phyloP scores from a whole-genome alignment of 2,888 invertebrate species.

The Sphecodes monilicornis region DNA sequence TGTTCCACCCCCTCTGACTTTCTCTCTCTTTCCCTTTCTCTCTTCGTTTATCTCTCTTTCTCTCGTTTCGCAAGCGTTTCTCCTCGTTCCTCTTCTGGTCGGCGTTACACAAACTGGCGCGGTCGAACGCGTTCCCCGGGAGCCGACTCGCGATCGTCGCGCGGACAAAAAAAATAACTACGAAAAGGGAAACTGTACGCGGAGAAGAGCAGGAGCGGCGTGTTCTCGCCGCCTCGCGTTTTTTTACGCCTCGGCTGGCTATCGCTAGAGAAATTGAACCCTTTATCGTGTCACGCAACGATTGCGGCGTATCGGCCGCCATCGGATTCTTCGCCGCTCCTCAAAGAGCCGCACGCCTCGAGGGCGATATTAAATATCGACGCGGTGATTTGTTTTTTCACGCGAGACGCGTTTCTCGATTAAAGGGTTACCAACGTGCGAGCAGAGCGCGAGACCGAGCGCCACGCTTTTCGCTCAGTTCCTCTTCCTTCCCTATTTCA shows the following conservation, averaged over 20 bases:
- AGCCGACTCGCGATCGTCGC: slow-evolving; percentile 38
- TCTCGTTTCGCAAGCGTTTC: neutral
- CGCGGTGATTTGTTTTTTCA: slow-evolving; percentile 25
- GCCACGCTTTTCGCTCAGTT: neutral
- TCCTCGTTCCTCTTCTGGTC: neutral
- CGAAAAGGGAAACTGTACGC: slow-evolving; percentile 33
- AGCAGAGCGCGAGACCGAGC: slow-evolving; percentile 15
- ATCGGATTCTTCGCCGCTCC: slow-evolving; percentile 43
- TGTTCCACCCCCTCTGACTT: slow-evolving; percentile 36
- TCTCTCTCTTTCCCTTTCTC: slow-evolving; percentile 37
- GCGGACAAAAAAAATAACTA: slow-evolving; percentile 29
- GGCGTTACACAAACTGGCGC: slow-evolving; percentile 56
- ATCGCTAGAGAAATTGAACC: slow-evolving; percentile 52
- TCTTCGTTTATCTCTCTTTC: slow-evolving; percentile 19
- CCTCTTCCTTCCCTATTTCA: slow-evolving; percentile 6
- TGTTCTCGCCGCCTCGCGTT: slow-evolving; percentile 10
- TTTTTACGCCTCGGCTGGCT: slow-evolving; percentile 41
- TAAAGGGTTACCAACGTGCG: neutral
- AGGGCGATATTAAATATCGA: slow-evolving; percentile 51
- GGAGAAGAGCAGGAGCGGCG: neutral
- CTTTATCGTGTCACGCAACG: slow-evolving; percentile 52
- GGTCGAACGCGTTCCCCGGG: slow-evolving; percentile 38
- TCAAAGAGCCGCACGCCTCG: slow-evolving; percentile 46
- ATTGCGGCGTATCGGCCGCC: slow-evolving; percentile 40
- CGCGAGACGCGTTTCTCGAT: slow-evolving; percentile 21